Conservation (phyloP, 1,140 invertebrate genomes). For the Grapholita molesta region DNA sequence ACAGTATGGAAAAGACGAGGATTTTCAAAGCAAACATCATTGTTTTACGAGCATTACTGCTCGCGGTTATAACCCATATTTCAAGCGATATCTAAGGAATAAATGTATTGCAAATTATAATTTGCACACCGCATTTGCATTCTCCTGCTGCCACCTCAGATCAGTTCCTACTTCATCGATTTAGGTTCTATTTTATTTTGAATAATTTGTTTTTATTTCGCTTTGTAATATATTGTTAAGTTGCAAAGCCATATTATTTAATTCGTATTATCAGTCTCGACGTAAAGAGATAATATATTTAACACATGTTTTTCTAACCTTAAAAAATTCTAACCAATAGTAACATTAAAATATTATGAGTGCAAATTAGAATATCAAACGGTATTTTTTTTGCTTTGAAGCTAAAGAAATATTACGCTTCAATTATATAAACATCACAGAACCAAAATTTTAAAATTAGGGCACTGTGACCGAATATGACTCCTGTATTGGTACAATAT, state of each 20-base stretch:
- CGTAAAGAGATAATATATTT: background rate
- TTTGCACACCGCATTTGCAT: background rate
- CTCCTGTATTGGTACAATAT: background rate
- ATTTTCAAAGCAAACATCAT: too few species aligned
- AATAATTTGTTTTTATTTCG: slow-evolving; percentile 10
- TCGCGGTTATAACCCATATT: background rate
- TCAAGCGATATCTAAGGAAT: background rate
- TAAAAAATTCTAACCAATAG: background rate
- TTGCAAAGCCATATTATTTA: background rate
- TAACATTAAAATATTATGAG: too few species aligned
- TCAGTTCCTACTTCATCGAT: slow-evolving; percentile 1
- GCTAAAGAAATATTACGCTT: too few species aligned
- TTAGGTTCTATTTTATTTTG: background rate
- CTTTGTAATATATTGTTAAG: slow-evolving; percentile 14
- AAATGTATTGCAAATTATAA: background rate
- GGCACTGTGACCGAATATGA: background rate
- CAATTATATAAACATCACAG: too few species aligned
- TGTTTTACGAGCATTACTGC: background rate
- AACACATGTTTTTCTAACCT: background rate
- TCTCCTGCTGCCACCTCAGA: background rate
- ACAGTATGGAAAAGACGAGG: too few species aligned
- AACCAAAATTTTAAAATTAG: too few species aligned
- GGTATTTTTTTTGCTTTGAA: too few species aligned
- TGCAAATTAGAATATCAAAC: too few species aligned
- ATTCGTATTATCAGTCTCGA: background rate